Percentiles rank a stretch among this genome's conserved stretches.
These are phyloP conservation scores for Talpa occidentalis DNA, from an alignment of 2,113 vertebrate genomes.

Conservation along the genomic window DNA sequence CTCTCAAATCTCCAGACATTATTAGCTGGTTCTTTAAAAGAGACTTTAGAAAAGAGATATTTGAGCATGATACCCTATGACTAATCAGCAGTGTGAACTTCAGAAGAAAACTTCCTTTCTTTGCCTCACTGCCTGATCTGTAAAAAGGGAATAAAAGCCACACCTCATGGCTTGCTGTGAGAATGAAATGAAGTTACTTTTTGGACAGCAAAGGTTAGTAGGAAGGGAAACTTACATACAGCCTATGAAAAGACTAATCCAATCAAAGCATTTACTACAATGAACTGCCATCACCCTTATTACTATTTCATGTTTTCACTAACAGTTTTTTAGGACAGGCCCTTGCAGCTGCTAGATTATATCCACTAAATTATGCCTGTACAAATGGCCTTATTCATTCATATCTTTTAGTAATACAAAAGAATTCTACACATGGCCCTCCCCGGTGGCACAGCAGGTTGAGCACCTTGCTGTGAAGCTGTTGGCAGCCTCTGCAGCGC, in stretches of 20 bases:
- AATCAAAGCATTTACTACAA: neutral
- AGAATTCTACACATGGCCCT: conserved; percentile 25
- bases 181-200: neutral
- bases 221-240: too few relatives aligned
- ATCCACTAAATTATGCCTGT: neutral
- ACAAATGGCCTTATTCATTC: neutral
- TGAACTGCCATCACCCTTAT: neutral
- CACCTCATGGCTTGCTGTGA: neutral
- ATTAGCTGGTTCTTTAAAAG: conserved; percentile 28
- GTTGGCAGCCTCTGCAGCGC: too few relatives aligned
- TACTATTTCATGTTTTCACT: neutral
- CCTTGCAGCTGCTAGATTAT: neutral
- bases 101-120: neutral
- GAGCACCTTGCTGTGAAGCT: too few relatives aligned
- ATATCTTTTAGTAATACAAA: neutral
- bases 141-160: neutral
- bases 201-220: too few relatives aligned
- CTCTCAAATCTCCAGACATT: neutral
- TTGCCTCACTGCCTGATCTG: neutral
- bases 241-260: too few relatives aligned
- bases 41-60: neutral
- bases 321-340: neutral
- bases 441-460: too few relatives aligned
- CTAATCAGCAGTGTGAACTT: neutral
- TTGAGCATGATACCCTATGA: neutral